Base-by-base conservation (phyloP, 2,797 vertebrate genomes). In the Gymnothorax javanicus region DNA sequence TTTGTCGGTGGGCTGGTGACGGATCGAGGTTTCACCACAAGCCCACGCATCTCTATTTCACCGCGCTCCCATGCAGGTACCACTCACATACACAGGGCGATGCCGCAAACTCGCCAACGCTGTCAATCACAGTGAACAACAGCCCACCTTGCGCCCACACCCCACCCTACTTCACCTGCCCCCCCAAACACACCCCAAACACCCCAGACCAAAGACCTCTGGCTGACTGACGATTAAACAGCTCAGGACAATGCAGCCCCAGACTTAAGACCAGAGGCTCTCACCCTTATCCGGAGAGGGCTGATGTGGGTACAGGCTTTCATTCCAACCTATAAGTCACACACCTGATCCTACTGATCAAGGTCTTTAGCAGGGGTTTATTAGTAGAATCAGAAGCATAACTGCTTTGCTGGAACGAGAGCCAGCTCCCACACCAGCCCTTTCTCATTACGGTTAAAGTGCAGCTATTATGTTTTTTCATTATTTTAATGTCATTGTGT, bases 41-140 rank as follows among this genome's bases (percentile, higher is more conserved):
- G 75, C 75, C 75, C 43, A 79, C 75, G 43, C 75, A 11, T 54
- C 75, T 79, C 75, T 79, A 52, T 79, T 79, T 79, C 75, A 79
- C 75, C 4, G 2, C 12, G 8, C 50, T 23, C 33, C 73, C 73
- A 50, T 43, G 33, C 33, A 43, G 23, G 6, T 4, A 23, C 50
- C 43, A 3, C 15, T 50, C 75, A 9, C 5, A 9, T 2, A 4
- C 73, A 12, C 69, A 4, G 69, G 73, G n/a, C 13, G 52, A 57
- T 52, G 79, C 23, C 11, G 56, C 23, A 17, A 54, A 27, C n/a
- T 20, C 4, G 56, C 56, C 54, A 27, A 8, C 56, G 54, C 54
- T n/a, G 54, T 82, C 17, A 58, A 82, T 82, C 81, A 57, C 9
- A 7, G 12, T 12, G 27, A 58, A 82, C 13, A 58, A 82, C 13